Conservation (phyloP, 2,113 vertebrate species). For the Psittacus erithacus region DNA sequence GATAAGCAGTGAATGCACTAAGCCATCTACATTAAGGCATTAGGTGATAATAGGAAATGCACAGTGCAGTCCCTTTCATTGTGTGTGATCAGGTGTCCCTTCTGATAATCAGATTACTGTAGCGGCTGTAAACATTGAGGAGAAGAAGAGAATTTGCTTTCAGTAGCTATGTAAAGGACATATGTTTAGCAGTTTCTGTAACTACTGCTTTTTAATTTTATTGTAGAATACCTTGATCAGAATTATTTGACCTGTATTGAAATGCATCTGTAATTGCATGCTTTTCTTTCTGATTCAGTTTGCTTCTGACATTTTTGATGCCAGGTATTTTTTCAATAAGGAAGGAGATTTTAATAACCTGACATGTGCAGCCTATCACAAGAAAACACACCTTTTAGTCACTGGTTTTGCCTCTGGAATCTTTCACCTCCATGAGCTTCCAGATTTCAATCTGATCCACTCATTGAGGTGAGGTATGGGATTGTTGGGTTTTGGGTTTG, state of each 20-base stretch:
- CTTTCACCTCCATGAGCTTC: conserved; percentile 95
- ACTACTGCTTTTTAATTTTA: not conserved
- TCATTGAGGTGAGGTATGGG: conserved; percentile 85
- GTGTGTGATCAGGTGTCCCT: not conserved
- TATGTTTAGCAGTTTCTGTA: not conserved
- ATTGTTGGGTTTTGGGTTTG: not conserved
- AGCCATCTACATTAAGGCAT: not conserved
- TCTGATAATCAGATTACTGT: not conserved
- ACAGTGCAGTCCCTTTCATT: not conserved
- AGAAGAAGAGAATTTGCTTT: not conserved
- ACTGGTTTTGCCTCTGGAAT: conserved; percentile 92
- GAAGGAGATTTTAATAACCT: conserved; percentile 92
- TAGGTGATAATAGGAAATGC: not conserved
- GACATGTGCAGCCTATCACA: conserved; percentile 89
- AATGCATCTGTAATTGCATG: not conserved
- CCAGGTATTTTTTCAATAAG: conserved; percentile 94
- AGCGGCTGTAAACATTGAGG: not conserved
- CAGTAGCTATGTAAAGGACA: not conserved
- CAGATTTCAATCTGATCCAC: conserved; percentile 93
- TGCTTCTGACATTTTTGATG: not conserved
- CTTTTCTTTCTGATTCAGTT: not conserved
- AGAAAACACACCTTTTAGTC: conserved; percentile 86
- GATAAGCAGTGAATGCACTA: not conserved
- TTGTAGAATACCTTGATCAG: not conserved
- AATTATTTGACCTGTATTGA: not conserved